Percentiles rank a stretch among this genome's conserved stretches.
Conservation (phyloP, 2,113 vertebrate genomes). For the Tachuris rubrigastra region DNA sequence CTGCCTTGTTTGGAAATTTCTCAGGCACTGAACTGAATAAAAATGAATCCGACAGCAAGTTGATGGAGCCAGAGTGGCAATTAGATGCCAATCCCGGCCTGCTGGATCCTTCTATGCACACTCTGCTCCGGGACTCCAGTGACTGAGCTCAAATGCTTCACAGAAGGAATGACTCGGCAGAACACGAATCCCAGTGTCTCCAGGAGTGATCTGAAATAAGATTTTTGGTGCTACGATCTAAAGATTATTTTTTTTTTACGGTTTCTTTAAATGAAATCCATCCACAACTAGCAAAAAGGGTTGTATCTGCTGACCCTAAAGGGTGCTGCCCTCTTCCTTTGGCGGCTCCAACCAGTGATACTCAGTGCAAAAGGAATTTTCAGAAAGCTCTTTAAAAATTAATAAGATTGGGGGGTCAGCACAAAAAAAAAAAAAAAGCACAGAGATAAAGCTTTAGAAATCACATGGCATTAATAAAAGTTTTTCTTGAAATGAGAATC, state of each 20-base stretch:
- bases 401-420: accelerated
- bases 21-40: background rate
- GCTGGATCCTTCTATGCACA: background rate
- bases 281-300: background rate
- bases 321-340: background rate
- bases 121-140: background rate
- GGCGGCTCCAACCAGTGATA: background rate
- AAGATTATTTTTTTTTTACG: background rate
- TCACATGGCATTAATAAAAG: background rate
- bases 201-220: background rate
- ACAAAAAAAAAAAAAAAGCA: no score
- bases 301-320: background rate
- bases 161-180: background rate
- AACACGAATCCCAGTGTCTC: accelerated
- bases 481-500: background rate
- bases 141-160: background rate
- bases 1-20: background rate
- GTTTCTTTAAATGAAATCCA: background rate
- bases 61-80: background rate
- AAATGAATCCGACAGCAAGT: background rate
- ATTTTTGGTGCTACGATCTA: background rate
- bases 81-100: background rate
- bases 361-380: background rate
- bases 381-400: background rate
- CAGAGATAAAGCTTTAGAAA: background rate